phyloP scores from a whole-genome alignment of 2,888 invertebrate species.

The Proisotoma minuta region DNA sequence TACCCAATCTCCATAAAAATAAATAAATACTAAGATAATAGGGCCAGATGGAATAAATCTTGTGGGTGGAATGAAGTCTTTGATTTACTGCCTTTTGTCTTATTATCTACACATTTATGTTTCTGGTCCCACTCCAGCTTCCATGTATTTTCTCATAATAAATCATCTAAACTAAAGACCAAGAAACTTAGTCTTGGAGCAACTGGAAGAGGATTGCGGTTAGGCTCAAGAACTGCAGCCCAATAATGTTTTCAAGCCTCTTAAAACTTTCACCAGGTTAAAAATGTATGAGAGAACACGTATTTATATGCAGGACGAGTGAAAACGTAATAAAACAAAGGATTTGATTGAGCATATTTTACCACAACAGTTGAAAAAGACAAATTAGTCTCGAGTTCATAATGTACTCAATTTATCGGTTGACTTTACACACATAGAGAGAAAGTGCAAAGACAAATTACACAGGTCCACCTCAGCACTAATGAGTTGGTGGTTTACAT shows the following conservation, averaged over 20 bases:
- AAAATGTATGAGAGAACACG: too few relatives aligned
- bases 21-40: conserved; percentile 16
- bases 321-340: too few relatives aligned
- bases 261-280: too few relatives aligned
- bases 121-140: conserved; percentile 33
- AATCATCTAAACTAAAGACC: conserved; percentile 36
- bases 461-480: conserved; percentile 6
- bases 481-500: not conserved
- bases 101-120: conserved; percentile 45
- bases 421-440: not conserved
- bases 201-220: too few relatives aligned
- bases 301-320: too few relatives aligned
- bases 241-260: too few relatives aligned
- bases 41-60: conserved; percentile 44
- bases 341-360: too few relatives aligned
- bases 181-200: conserved; percentile 11
- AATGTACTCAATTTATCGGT: conserved; percentile 5
- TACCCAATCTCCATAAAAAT: conserved; percentile 10
- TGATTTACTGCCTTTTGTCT: conserved; percentile 46
- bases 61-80: conserved; percentile 30
- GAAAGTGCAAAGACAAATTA: conserved; percentile 8
- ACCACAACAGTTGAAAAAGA: too few relatives aligned
- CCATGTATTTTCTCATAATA: conserved; percentile 38
- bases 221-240: too few relatives aligned
- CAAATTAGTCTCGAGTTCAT: not conserved